Conservation (phyloP, 2,797 vertebrate species). For the Eremophila alpestris region DNA sequence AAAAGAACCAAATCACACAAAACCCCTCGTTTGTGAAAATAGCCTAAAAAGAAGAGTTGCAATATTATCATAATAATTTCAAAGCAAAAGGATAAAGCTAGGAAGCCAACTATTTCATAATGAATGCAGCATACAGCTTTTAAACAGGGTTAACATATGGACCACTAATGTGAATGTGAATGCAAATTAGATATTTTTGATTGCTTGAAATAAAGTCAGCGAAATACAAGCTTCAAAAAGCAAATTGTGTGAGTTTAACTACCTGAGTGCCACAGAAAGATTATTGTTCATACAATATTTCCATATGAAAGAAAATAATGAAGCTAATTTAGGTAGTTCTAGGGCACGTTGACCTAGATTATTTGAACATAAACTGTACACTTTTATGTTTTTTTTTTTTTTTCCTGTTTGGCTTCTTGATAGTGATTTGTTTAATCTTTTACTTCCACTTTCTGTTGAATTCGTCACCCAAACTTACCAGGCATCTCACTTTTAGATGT, state of each 20-base stretch:
- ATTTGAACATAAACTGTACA: constrained; percentile 9
- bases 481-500: not conserved
- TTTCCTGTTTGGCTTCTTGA: not conserved
- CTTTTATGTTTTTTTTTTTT: not conserved
- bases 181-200: constrained; percentile 84
- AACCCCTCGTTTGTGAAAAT: constrained; percentile 40
- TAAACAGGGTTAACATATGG: constrained; percentile 83
- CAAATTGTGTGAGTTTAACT: constrained; percentile 79
- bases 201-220: constrained; percentile 83
- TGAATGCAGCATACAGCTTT: constrained; percentile 81
- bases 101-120: constrained; percentile 79
- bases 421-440: not conserved
- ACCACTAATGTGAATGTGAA: constrained; percentile 82
- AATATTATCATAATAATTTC: constrained; percentile 76
- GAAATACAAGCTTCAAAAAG: constrained; percentile 76
- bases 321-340: constrained; percentile 49
- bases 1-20: constrained; percentile 47
- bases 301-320: constrained; percentile 41
- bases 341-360: constrained; percentile 22
- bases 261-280: constrained; percentile 64
- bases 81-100: constrained; percentile 72
- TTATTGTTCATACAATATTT: constrained; percentile 59
- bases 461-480: not conserved
- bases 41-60: constrained; percentile 72
- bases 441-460: not conserved